Base-by-base conservation (phyloP, 2,113 vertebrate species). In the Neolamprologus sp. region DNA sequence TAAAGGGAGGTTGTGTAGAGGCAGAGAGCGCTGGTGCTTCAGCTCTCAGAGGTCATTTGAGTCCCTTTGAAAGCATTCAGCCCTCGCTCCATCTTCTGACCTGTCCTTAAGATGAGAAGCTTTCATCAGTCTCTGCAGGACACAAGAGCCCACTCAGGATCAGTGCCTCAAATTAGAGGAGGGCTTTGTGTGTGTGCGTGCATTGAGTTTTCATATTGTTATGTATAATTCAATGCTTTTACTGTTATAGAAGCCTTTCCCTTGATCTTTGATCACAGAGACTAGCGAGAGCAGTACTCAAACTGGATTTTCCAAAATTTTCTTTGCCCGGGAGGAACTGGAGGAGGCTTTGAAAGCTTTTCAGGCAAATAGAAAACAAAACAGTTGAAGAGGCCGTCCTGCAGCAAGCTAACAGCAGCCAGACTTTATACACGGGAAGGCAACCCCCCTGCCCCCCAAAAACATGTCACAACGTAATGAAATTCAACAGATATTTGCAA, bases 131-230 rank as follows among this genome's bases (percentile, higher is more conserved):
- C 91, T 91, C 80, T 45, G 83, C 82, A 42, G 84, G 93, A 94
- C 94, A 95, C 92, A 92, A 95, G 93, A 95, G 95, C 90, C 93
- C 96, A 96, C 96, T 96, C 93, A 91, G 94, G 90, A 94, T 28
- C 93, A 88, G 92, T 85, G 89, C 49, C 82, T 88, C 88, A 93
- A 95, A 96, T 95, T 95, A 95, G 88, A 90, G 54, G 42, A 75
- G 79, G 35, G 83, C 73, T 83, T 63, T 65, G 33, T 84, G 84
- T 89, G 82, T 68, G 71, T 73, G 57, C 13, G 42, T 47, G 63
- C 73, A 79, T 85, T 42, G 55, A 45, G 82, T 73, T 75, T 89
- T 88, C 35, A 82, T 87, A 87, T 85, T 89, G 47, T 85, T 88
- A 86, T 89, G 89, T 88, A 91, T 91, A 85, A 93, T 92, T 90